Conservation (phyloP, 2,888 invertebrate species). For the Hirudinaria manillensis region DNA sequence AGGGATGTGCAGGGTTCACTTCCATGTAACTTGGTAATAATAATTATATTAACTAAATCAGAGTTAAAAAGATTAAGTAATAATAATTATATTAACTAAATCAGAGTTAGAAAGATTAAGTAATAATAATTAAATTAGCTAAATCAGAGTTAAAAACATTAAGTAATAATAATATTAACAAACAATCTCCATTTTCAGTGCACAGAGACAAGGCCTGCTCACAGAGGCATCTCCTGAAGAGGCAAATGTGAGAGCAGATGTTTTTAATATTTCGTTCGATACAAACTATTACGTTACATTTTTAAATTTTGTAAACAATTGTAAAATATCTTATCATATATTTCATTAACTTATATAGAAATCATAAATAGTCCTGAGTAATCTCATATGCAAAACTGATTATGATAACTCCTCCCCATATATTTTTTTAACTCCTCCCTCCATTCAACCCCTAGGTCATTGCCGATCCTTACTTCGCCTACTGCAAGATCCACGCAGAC, state of each 20-base stretch:
- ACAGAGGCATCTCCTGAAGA: slow-evolving; percentile 71
- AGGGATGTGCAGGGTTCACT: slow-evolving; percentile 92
- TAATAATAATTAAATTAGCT: too few species aligned
- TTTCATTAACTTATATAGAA: background rate
- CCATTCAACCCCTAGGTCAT: slow-evolving; percentile 47
- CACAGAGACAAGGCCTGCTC: slow-evolving; percentile 82
- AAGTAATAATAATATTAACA: too few species aligned
- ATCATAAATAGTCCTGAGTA: too few species aligned
- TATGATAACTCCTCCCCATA: too few species aligned
- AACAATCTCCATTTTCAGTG: slow-evolving; percentile 59
- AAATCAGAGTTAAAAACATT: too few species aligned
- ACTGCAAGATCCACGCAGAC: slow-evolving; percentile 90
- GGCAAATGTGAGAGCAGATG: slow-evolving; percentile 40
- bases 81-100: too few species aligned
- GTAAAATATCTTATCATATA: background rate
- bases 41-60: background rate
- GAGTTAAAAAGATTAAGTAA: too few species aligned
- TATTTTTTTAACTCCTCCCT: too few species aligned
- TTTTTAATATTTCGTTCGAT: background rate
- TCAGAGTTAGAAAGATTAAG: too few species aligned
- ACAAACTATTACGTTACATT: too few species aligned
- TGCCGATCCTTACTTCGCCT: slow-evolving; percentile 93
- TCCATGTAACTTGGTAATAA: slow-evolving; percentile 81
- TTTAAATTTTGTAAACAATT: background rate
- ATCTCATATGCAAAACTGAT: too few species aligned